Conservation (phyloP, 30 jellyfish, hydroid and myxozoan species). For the Chrysaora quinquecirrha region DNA sequence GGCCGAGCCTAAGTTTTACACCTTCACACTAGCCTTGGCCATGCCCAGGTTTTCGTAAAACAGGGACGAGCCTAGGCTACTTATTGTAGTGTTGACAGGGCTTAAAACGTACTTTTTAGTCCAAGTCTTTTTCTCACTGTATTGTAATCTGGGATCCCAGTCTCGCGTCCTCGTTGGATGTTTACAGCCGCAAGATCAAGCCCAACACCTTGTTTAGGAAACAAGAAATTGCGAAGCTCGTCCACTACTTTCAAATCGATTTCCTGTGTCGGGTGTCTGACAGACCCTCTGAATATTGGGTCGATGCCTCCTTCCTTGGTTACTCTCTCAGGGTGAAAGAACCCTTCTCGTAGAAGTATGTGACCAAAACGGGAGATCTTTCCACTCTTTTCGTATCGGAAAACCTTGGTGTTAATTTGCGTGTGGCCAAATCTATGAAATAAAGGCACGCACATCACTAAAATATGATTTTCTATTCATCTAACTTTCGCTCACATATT, state of each 20-base stretch:
- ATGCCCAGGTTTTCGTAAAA: too few relatives aligned
- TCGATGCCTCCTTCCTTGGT: neutral
- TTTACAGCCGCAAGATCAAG: neutral
- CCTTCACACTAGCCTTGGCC: too few relatives aligned
- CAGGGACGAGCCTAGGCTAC: too few relatives aligned
- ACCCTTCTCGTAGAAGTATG: neutral
- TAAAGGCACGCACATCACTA: too few relatives aligned
- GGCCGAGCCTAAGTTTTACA: too few relatives aligned
- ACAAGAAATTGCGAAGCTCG: neutral
- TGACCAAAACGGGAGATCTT: neutral
- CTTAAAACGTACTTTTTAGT: neutral
- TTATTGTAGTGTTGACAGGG: too few relatives aligned
- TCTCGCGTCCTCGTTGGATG: neutral
- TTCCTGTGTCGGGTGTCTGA: neutral
- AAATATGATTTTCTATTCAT: too few relatives aligned
- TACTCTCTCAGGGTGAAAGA: neutral
- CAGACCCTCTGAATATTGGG: neutral
- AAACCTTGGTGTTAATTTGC: conserved; percentile 31
- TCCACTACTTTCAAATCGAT: neutral
- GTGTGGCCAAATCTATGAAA: conserved; percentile 61
- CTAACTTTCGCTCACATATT: too few relatives aligned
- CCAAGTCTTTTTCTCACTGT: neutral
- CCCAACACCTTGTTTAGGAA: neutral
- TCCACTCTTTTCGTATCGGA: conserved; percentile 34
- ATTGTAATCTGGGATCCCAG: neutral